Evolutionary conservation across 2,113 vertebrate genomes (phyloP).

Genomic region (Cettia cetti): DNA sequence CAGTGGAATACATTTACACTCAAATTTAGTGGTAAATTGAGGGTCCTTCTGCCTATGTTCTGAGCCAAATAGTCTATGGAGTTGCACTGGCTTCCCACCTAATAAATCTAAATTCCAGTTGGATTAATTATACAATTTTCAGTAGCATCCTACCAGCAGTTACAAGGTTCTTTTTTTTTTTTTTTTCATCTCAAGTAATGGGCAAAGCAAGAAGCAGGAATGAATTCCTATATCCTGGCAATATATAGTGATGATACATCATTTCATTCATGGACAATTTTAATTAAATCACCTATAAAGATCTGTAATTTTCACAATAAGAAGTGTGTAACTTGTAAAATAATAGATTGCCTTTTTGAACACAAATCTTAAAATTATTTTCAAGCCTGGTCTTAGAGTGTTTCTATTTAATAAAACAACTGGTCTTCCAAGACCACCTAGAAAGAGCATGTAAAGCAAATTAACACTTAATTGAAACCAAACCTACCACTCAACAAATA

Average conservation of each 20-base stretch:
- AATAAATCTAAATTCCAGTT: background rate
- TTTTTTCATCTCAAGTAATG: background rate
- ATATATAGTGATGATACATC: background rate
- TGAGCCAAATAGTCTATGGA: background rate
- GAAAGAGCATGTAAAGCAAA: background rate
- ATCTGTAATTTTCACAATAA: background rate
- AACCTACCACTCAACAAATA: background rate
- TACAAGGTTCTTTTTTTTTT: background rate
- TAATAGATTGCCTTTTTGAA: background rate
- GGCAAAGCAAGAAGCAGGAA: background rate
- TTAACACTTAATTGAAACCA: background rate
- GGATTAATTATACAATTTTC: background rate
- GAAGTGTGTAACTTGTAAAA: background rate
- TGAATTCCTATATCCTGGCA: rapidly evolving
- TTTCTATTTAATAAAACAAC: background rate
- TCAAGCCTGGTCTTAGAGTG: background rate
- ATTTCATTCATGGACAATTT: background rate
- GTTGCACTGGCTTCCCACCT: background rate
- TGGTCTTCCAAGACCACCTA: background rate
- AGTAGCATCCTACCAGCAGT: too few relatives aligned
- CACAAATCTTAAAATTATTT: background rate
- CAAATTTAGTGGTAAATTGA: background rate
- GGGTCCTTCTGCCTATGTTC: background rate
- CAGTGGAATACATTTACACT: background rate
- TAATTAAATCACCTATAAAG: background rate